Percentiles rank a stretch among this genome's conserved stretches.
These are phyloP conservation scores for Parnassius smintheus DNA, from an alignment of 2,888 invertebrate genomes.

Conservation along the genomic window DNA sequence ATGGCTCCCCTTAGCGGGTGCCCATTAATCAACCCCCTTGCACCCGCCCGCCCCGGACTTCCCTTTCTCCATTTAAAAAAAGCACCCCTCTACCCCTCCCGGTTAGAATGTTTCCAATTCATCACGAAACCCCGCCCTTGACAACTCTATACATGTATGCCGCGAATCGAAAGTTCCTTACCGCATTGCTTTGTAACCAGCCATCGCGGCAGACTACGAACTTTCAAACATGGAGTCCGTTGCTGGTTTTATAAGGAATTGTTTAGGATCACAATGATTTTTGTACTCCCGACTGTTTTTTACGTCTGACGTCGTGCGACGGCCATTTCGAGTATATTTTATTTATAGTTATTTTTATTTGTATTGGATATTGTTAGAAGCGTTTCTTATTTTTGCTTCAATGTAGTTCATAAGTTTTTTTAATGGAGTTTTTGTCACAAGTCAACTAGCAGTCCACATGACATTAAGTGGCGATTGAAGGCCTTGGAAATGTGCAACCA, in stretches of 20 bases:
- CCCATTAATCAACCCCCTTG: constrained; percentile 72
- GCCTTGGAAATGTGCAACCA: too few relatives aligned
- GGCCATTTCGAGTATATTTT: constrained; percentile 72
- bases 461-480: too few relatives aligned
- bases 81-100: constrained; percentile 65
- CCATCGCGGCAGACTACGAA: constrained; percentile 35
- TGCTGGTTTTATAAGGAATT: constrained; percentile 22
- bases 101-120: constrained; percentile 78
- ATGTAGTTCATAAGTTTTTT: not conserved
- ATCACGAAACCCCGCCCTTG: constrained; percentile 82
- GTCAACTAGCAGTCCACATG: too few relatives aligned
- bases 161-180: constrained; percentile 56
- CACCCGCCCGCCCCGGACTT: constrained; percentile 56
- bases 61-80: constrained; percentile 61
- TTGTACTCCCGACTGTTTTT: constrained; percentile 59
- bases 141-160: constrained; percentile 77
- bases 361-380: constrained; percentile 40
- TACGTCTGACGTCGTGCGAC: constrained; percentile 54
- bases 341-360: constrained; percentile 59
- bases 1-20: constrained; percentile 73
- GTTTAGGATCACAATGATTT: constrained; percentile 10
- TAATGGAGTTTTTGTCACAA: too few relatives aligned
- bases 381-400: constrained; percentile 28
- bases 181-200: constrained; percentile 37
- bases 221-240: constrained; percentile 5